Percentiles rank a stretch among this genome's conserved stretches.
Evolutionary conservation across 1,140 invertebrate genomes (phyloP).

Genomic region (Drosophila sulfurigaster): DNA sequence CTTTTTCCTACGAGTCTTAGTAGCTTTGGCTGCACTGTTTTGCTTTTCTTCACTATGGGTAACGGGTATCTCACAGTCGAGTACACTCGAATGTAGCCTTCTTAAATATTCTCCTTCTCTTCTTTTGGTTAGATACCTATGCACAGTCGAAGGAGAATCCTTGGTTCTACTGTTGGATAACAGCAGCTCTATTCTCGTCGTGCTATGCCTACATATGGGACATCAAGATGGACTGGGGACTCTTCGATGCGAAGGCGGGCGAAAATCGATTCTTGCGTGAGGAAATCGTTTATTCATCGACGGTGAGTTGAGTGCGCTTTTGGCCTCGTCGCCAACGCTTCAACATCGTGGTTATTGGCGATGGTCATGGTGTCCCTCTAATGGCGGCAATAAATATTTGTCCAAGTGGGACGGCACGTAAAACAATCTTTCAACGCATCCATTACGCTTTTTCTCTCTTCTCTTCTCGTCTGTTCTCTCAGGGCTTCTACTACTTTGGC

Average conservation of each 20-base stretch:
- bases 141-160: constrained; percentile 89
- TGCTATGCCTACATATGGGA: constrained; percentile 97
- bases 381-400: constrained; percentile 78
- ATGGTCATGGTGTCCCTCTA: constrained; percentile 30
- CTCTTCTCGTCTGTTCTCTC: constrained; percentile 57
- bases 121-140: constrained; percentile 86
- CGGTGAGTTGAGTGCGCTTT: constrained; percentile 84
- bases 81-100: too few species aligned
- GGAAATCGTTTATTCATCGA: constrained; percentile 92
- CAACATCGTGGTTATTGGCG: neutral
- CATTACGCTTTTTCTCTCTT: constrained; percentile 45
- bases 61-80: too few species aligned
- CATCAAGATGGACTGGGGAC: constrained; percentile 99
- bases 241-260: constrained; percentile 93
- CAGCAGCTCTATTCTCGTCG: constrained; percentile 91
- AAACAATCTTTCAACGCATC: constrained; percentile 71
- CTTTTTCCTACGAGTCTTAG: too few species aligned
- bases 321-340: neutral
- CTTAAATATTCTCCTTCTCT: neutral
- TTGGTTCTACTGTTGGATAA: constrained; percentile 93
- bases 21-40: too few species aligned
- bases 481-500: constrained; percentile 98
- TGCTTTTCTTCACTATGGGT: too few species aligned
- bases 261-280: constrained; percentile 93
- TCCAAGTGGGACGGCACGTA: constrained; percentile 63